A percentile compares a stretch with the other conserved stretches of the same genome.
phyloP scores from a whole-genome alignment of 2,888 invertebrate genomes.

The Watsonalla binaria region DNA sequence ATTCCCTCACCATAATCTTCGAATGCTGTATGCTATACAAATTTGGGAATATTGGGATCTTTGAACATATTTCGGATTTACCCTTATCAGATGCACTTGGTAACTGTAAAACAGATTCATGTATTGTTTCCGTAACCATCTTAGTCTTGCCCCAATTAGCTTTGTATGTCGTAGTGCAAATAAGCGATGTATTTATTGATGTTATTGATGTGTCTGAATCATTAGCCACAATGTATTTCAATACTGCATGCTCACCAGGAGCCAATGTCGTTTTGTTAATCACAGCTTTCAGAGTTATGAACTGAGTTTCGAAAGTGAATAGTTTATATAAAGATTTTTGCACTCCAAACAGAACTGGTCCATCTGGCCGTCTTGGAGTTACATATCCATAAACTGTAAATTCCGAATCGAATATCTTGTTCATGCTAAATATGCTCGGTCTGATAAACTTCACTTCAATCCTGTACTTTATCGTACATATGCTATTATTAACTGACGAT shows the following conservation, averaged over 20 bases:
- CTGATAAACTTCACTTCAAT: constrained; percentile 13
- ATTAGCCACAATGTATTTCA: constrained; percentile 9
- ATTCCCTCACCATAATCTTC: constrained; percentile 29
- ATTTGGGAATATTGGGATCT: constrained; percentile 19
- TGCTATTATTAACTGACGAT: constrained; percentile 9
- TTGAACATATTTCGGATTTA: constrained; percentile 5
- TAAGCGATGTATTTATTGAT: constrained; percentile 5
- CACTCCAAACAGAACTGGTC: constrained; percentile 11
- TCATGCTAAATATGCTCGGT: constrained; percentile 10
- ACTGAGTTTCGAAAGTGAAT: constrained; percentile 2
- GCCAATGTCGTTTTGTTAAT: constrained; percentile 7
- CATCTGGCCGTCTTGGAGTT: neutral
- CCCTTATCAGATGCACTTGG: neutral
- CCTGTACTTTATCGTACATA: constrained; percentile 9
- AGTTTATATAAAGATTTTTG: constrained; percentile 13
- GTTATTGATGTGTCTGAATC: constrained; percentile 8
- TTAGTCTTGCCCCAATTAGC: constrained; percentile 9
- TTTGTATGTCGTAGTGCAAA: constrained; percentile 10
- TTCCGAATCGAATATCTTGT: constrained; percentile 9
- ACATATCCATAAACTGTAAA: constrained; percentile 15
- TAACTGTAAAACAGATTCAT: constrained; percentile 1
- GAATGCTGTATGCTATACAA: constrained; percentile 26
- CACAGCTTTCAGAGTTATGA: constrained; percentile 9
- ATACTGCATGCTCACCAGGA: constrained; percentile 11
- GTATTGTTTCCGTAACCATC: neutral